Base-by-base conservation (phyloP, 1,140 invertebrate genomes). In the Drosophila nigromelanica region DNA sequence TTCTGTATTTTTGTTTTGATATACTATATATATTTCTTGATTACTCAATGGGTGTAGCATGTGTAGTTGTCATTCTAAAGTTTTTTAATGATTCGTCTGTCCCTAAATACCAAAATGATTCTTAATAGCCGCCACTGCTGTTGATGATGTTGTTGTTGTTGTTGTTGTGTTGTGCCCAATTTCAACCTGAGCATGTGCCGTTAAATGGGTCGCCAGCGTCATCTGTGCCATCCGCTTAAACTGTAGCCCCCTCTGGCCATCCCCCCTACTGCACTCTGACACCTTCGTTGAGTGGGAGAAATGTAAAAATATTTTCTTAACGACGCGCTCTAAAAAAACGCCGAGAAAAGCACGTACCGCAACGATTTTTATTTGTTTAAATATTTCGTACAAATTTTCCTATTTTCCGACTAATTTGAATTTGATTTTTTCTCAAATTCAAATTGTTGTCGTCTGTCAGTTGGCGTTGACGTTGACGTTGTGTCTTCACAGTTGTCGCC, bases 351-450 rank as follows among this genome's bases (percentile, higher is more conserved):
- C 83, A 89, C 83, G 83, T 89, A 89, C 76, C 73, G 55, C 66
- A 69, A 59, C 66, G 80, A 89, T 89, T 89, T 89, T 89, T 83
- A 80, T 89, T 89, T 87, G 83, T 87, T 89, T 87, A 87, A 87
- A 87, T 87, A 89, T 87, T 82, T 73, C 68, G 51, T 70, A 68
- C 78, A 67, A 62, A 75, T 58, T 71, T 76, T 63, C 74, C 56
- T 62, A 75, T 58, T 71, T 66, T 76, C 67, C 64, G 42, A 78
- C 79, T 81, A 82, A 81, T 81, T 81, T 78, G 78, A 69, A 67
- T 75, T 76, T 85, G 76, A 68, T 35, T 35, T 35, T 35, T 35
- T 35, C 7, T 35, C 27, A 27, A 35, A 37, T 40, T 42, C 6
- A 5, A 15, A 14, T 37, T 61, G 61, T 69, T 80, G 83, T 71